Evolutionary conservation across 1,140 invertebrate species (phyloP), one percentile per base, ranked within the genome.

Genomic region (Drosophila equinoxialis): DNA sequence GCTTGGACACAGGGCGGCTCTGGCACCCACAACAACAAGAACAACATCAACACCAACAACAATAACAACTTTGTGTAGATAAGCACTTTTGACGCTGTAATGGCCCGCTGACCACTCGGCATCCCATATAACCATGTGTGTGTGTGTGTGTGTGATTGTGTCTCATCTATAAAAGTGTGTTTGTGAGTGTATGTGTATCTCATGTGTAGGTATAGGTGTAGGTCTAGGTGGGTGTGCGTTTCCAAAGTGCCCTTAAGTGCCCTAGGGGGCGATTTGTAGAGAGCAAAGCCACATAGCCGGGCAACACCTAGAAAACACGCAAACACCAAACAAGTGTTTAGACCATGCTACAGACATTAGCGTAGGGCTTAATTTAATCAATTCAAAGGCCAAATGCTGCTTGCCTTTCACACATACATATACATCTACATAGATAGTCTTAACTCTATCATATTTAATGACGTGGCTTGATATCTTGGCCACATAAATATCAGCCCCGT

Each of bases 241-340:
- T 75, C 80, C 75, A 89, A 84, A 89, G 84, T 81, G 84, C 85
- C 85, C 84, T 89, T 89, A 89, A 89, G 84, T 89, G 84, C 82
- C 75, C 74, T 68, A 61, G 74, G 66, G 57, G 67, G 77, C 70
- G 77, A 80, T 79, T 67, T 77, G 77, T 71, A 66, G 30, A 70
- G 73, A 55, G 72, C 71, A 83, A 79, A 81, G 79, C 83, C 83
- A 89, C 84, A 89, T 87, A 83, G 83, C 78, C 73, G 84, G 68
- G 68, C 84, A 87, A 87, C 84, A 87, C 84, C 84, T 87, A 89
- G 70, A 77, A 81, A 89, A 89, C 83, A 87, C 84, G 79, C 84
- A 87, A 86, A 83, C 83, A 87, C 74, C 74, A 81, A 64, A 58
- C 74, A 65, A 77, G 65, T 66, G 63, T 54, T 70, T 71, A 78